Evolutionary conservation across 2,888 invertebrate species (phyloP), one percentile per base, ranked within the genome.

Genomic region (Ectemnius lituratus): DNA sequence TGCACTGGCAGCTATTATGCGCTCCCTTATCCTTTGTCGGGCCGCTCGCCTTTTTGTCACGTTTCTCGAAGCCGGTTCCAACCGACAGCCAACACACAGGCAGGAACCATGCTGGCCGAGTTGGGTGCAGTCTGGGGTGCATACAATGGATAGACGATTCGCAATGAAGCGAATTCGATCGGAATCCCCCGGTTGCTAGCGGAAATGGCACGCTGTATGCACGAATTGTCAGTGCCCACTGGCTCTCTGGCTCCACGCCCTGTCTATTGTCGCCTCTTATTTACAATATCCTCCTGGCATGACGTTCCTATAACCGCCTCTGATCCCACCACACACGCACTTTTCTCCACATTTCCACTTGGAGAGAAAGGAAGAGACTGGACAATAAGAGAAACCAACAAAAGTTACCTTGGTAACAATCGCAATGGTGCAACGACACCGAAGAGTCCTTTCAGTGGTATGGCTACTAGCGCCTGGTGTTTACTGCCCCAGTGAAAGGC

Each of bases 151-250:
- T 16, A 52, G 37, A 52, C 16, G 52, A 52, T 52, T 52, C 16
- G 52, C 52, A 52, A 52, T 52, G 52, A 52, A 52, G 52, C 52
- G 52, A 52, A 52, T 52, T 52, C 52, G 52, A 52, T 52, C 52
- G 52, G 16, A 16, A 52, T 52, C n/a, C 16, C 52, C 52, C 16
- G 52, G 16, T 3, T 23, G 23, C 2, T 5, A n/a, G n/a, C 52
- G 52, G 52, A 52, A 52, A 52, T 11, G 14, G 5, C 52, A 14
- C 3, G 23, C 23, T 23, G 23, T 16, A 11, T n/a, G 52, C 5
- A 52, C 5, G 8, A 11, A 37, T 11, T 6, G 8, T 11, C 8
- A 11, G 37, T 37, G 37, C 37, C n/a, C 52, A 52, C 52, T 16
- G 14, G 16, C 16, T 52, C 14, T 52, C 52, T n/a, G n/a, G 52